Evolutionary conservation across 2,888 invertebrate genomes (phyloP).

Genomic region (Rhogogaster chlorosoma): DNA sequence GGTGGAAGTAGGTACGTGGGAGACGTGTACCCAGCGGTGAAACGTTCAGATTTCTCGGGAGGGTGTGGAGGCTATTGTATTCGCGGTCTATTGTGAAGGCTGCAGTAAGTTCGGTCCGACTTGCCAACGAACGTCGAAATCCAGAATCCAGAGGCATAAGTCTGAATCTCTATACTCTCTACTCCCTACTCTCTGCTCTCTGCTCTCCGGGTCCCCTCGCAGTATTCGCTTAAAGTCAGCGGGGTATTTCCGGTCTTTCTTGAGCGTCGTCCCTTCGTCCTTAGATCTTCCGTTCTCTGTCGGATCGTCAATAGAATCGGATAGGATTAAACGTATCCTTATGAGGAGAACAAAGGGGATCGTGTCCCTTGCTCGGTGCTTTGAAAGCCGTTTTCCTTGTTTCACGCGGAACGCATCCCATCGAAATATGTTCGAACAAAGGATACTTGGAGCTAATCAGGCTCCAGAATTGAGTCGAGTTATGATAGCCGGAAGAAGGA

Average conservation of each 20-base stretch:
- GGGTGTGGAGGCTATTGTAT: conserved; percentile 56
- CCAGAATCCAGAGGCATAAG: conserved; percentile 35
- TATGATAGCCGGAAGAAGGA: neutral
- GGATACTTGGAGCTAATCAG: conserved; percentile 10
- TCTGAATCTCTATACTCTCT: conserved; percentile 10
- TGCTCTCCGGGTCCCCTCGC: neutral
- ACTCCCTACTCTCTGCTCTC: neutral
- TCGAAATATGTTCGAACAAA: conserved; percentile 21
- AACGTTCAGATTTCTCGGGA: conserved; percentile 56
- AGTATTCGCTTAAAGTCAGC: neutral
- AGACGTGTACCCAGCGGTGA: conserved; percentile 43
- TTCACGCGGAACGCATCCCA: conserved; percentile 7
- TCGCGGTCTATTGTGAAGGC: conserved; percentile 54
- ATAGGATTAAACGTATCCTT: conserved; percentile 17
- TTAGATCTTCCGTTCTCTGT: conserved; percentile 9
- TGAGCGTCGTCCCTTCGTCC: neutral
- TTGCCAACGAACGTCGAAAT: conserved; percentile 38
- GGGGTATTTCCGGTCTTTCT: conserved; percentile 22
- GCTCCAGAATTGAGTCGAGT: neutral
- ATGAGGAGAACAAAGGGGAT: conserved; percentile 1
- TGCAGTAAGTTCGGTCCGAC: conserved; percentile 49
- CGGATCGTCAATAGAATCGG: conserved; percentile 30
- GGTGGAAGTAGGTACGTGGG: neutral
- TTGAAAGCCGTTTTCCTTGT: neutral
- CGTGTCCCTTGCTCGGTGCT: conserved; percentile 10